phyloP scores from a whole-genome alignment of 2,888 invertebrate genomes.

The Xanthorhoe spadicearia region DNA sequence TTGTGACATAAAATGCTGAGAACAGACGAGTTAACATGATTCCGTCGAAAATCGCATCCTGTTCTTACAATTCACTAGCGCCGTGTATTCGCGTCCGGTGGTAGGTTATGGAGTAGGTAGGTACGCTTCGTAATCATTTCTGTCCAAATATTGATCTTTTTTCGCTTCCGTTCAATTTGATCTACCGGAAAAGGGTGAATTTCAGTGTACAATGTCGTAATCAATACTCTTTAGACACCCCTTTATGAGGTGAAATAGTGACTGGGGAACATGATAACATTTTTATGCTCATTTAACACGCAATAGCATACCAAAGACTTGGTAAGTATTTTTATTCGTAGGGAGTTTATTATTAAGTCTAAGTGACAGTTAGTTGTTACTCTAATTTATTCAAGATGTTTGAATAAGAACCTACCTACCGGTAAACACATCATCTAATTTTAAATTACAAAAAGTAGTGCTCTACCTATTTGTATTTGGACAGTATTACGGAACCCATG shows the following conservation, averaged over 20 bases:
- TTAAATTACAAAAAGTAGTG: not conserved
- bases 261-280: constrained; percentile 37
- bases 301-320: constrained; percentile 14
- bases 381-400: too few relatives aligned
- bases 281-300: constrained; percentile 34
- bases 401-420: too few relatives aligned
- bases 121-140: constrained; percentile 71
- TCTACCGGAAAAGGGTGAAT: constrained; percentile 70
- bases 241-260: constrained; percentile 50
- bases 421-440: not conserved
- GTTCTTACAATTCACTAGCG: constrained; percentile 76
- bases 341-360: too few relatives aligned
- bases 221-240: constrained; percentile 67
- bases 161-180: constrained; percentile 72
- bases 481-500: constrained; percentile 30
- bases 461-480: constrained; percentile 11
- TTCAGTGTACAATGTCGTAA: constrained; percentile 65
- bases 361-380: too few relatives aligned
- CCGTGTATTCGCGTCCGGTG: constrained; percentile 74
- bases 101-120: constrained; percentile 29
- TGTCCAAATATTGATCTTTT: constrained; percentile 83
- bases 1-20: constrained; percentile 74
- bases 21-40: constrained; percentile 75
- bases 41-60: constrained; percentile 80
- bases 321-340: too few relatives aligned